Percentiles rank a stretch among this genome's conserved stretches.
phyloP scores from a whole-genome alignment of 2,888 invertebrate genomes.

The Drosophila acutilabella region DNA sequence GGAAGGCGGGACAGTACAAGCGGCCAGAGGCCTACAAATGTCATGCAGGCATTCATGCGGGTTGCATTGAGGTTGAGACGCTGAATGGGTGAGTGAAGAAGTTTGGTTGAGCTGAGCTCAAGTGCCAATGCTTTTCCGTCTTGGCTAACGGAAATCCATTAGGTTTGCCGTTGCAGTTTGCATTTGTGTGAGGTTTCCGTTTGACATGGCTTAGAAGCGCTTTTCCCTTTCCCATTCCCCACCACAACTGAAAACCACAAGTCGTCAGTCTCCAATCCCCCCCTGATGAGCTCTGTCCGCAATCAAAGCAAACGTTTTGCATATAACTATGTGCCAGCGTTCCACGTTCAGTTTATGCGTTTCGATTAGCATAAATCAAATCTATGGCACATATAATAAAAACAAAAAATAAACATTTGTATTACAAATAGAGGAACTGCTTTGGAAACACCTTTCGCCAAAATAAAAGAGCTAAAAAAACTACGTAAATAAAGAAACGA shows the following conservation, averaged over 20 bases:
- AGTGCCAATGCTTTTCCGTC: conserved; percentile 72
- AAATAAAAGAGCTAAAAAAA: conserved; percentile 33
- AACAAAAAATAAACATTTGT: conserved; percentile 43
- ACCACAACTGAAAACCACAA: conserved; percentile 9
- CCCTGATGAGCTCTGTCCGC: conserved; percentile 26
- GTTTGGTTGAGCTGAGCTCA: conserved; percentile 38
- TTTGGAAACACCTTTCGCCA: conserved; percentile 71
- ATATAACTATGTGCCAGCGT: conserved; percentile 47
- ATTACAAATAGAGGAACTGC: conserved; percentile 67
- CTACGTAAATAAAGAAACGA: conserved; percentile 16
- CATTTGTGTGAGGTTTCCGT: conserved; percentile 73
- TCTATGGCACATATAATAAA: conserved; percentile 43
- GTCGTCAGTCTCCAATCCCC: conserved; percentile 3
- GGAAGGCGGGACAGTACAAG: conserved; percentile 12
- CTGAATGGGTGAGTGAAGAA: background rate
- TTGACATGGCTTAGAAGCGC: conserved; percentile 59
- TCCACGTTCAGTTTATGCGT: conserved; percentile 57
- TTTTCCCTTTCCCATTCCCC: background rate
- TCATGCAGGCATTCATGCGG: conserved; percentile 57
- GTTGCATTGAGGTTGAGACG: conserved; percentile 11
- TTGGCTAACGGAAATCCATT: conserved; percentile 77
- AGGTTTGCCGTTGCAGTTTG: conserved; percentile 73
- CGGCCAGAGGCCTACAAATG: conserved; percentile 67
- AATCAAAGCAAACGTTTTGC: conserved; percentile 70
- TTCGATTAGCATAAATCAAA: conserved; percentile 77